These are phyloP conservation scores for Phymatocera aterrima DNA, from an alignment of 2,888 invertebrate genomes.

Conservation along the genomic window DNA sequence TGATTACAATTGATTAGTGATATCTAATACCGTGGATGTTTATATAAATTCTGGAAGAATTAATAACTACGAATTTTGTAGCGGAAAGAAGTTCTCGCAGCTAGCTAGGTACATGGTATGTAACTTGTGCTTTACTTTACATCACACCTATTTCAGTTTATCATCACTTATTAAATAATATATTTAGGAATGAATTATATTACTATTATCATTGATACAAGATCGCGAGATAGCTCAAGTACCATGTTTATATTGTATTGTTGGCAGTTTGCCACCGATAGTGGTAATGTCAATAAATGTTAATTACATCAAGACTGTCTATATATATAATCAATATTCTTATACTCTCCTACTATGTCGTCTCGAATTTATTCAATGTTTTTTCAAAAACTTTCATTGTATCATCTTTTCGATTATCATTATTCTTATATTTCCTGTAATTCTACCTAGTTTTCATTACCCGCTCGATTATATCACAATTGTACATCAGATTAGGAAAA, in stretches of 20 bases:
- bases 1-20: not conserved
- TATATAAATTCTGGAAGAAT: not conserved
- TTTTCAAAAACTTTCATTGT: not conserved
- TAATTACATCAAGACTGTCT: conserved; percentile 38
- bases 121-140: not conserved
- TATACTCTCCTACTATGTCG: not conserved
- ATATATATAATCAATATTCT: not conserved
- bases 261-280: conserved; percentile 43
- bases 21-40: not conserved
- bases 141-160: conserved; percentile 9
- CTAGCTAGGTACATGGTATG: too few species aligned
- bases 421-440: too few species aligned
- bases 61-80: not conserved
- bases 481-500: too few species aligned
- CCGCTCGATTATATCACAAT: too few species aligned
- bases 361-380: not conserved
- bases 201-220: conserved; percentile 14
- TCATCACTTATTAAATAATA: not conserved
- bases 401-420: too few species aligned
- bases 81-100: not conserved
- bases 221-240: conserved; percentile 43
- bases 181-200: not conserved
- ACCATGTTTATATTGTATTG: conserved; percentile 41
- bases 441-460: too few species aligned
- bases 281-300: conserved; percentile 44